Conservation (phyloP, 2,888 invertebrate genomes). For the Neoascia interrupta region DNA sequence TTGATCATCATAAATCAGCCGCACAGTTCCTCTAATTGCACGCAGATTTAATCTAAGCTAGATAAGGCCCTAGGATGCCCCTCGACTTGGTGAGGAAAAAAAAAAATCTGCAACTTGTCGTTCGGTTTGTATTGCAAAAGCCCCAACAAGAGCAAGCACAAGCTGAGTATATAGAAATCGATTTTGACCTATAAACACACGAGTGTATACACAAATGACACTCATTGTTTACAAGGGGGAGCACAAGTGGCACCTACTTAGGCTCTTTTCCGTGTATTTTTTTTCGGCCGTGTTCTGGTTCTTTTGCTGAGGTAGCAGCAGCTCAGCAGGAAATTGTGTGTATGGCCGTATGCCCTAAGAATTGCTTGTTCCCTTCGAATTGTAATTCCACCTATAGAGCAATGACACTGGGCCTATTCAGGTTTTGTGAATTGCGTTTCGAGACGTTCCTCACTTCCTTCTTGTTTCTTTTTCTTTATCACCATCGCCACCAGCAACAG, state of each 20-base stretch:
- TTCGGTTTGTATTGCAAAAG: constrained; percentile 17
- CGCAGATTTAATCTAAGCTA: too few relatives aligned
- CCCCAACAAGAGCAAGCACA: constrained; percentile 1
- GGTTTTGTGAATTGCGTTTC: constrained; percentile 33
- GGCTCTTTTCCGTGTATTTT: constrained; percentile 37
- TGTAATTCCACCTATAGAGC: constrained; percentile 36
- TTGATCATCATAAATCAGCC: constrained; percentile 8
- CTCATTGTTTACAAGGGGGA: constrained; percentile 68
- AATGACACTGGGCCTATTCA: constrained; percentile 61
- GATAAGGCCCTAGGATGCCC: neutral
- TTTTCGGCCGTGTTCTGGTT: neutral
- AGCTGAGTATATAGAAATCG: constrained; percentile 55
- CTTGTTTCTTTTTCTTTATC: neutral
- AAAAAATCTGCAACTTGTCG: constrained; percentile 6
- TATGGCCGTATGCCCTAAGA: constrained; percentile 23
- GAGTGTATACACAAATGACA: constrained; percentile 68
- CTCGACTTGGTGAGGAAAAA: neutral
- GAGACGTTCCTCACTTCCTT: constrained; percentile 18
- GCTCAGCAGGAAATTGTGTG: constrained; percentile 52
- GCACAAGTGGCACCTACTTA: constrained; percentile 65
- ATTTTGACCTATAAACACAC: constrained; percentile 68
- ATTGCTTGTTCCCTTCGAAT: constrained; percentile 37
- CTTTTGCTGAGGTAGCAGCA: constrained; percentile 22
- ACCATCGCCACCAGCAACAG: neutral
- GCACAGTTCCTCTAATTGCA: neutral